phyloP scores from a whole-genome alignment of 2,888 invertebrate genomes.

The Masnerella sp. region DNA sequence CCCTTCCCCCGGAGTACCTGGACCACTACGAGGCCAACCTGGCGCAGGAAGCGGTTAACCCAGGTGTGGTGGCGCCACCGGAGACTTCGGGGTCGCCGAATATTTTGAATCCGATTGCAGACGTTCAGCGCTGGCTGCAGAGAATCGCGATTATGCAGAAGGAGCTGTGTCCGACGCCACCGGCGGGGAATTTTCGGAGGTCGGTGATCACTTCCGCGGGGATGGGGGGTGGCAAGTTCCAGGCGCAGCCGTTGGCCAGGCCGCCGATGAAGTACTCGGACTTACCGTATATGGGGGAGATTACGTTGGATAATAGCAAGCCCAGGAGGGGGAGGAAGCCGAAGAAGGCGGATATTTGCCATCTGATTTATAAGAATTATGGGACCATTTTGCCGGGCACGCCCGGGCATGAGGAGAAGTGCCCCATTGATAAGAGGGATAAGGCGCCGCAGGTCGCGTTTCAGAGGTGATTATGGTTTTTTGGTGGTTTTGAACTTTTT shows the following conservation, averaged over 20 bases:
- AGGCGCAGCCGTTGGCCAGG: constrained; percentile 69
- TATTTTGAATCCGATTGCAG: constrained; percentile 68
- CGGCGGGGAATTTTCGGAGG: constrained; percentile 47
- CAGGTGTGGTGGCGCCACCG: constrained; percentile 69
- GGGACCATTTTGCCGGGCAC: constrained; percentile 91
- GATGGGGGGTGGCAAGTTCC: constrained; percentile 61
- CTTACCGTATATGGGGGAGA: constrained; percentile 94
- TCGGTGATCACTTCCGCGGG: constrained; percentile 74
- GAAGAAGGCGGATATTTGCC: constrained; percentile 94
- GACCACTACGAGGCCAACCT: constrained; percentile 88
- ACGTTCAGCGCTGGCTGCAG: constrained; percentile 83
- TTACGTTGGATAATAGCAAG: constrained; percentile 92
- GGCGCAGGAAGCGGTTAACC: constrained; percentile 78
- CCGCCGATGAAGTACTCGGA: constrained; percentile 86
- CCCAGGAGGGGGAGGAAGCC: constrained; percentile 92
- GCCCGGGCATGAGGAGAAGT: constrained; percentile 79
- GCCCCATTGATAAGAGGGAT: constrained; percentile 66
- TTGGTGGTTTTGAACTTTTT: no score
- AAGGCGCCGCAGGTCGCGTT: constrained; percentile 67
- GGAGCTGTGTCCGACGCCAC: constrained; percentile 75
- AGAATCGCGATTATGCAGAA: constrained; percentile 86
- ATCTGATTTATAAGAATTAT: constrained; percentile 93
- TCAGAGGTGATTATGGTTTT: constrained; percentile 79
- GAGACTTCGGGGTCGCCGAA: constrained; percentile 63
- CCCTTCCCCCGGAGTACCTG: constrained; percentile 87